These are phyloP conservation scores for Alloplasta piceator DNA, from an alignment of 2,888 invertebrate genomes.

Conservation along the genomic window DNA sequence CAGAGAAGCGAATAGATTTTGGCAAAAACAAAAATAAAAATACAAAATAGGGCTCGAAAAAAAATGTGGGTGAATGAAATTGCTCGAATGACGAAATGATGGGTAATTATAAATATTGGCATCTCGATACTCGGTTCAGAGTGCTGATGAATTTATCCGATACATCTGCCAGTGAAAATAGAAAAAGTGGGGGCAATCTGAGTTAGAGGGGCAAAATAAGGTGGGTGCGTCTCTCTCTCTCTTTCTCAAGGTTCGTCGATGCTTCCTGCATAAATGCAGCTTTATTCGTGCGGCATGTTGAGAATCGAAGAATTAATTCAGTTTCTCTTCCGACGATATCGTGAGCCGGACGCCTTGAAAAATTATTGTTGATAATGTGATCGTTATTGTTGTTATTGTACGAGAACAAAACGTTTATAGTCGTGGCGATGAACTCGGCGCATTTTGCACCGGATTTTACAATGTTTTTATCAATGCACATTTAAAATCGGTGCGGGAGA, in stretches of 20 bases:
- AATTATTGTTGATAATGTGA: neutral
- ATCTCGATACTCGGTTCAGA: neutral
- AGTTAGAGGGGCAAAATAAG: conserved; percentile 16
- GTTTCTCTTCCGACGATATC: conserved; percentile 15
- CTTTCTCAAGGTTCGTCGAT: conserved; percentile 39
- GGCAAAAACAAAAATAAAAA: no score
- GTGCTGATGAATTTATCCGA: conserved; percentile 2
- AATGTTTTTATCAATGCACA: conserved; percentile 29
- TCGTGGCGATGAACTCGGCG: conserved; percentile 12
- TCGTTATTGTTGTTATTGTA: neutral
- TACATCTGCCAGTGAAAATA: conserved; percentile 17
- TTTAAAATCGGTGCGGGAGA: neutral
- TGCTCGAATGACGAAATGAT: neutral
- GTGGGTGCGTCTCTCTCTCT: neutral
- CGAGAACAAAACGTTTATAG: neutral
- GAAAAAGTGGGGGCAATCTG: conserved; percentile 12
- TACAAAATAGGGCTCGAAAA: no score
- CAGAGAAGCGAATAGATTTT: no score
- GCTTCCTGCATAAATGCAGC: neutral
- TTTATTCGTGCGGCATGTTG: neutral
- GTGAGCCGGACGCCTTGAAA: conserved; percentile 8
- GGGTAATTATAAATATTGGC: conserved; percentile 3
- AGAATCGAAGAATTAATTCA: conserved; percentile 24
- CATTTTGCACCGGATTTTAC: neutral
- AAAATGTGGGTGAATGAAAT: neutral